These are phyloP conservation scores for Frankliniella intonsa DNA, from an alignment of 2,888 invertebrate genomes.

Conservation along the genomic window DNA sequence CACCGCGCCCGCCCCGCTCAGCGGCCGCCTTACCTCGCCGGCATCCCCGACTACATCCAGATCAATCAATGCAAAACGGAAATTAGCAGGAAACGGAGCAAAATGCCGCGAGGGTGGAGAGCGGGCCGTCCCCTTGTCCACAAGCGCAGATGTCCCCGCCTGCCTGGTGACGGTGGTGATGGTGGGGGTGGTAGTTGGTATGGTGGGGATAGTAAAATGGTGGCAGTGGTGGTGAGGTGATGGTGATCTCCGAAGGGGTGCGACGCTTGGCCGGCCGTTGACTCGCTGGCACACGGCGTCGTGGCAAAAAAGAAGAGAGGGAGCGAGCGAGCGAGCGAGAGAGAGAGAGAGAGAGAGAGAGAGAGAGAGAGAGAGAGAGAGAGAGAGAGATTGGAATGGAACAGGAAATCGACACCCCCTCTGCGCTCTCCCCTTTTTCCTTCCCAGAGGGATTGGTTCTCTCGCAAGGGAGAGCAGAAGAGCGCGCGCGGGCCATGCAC, in stretches of 20 bases:
- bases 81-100: conserved; percentile 8
- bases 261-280: too few species aligned
- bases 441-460: background rate
- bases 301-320: too few species aligned
- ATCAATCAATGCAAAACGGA: conserved; percentile 22
- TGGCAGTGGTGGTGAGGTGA: too few species aligned
- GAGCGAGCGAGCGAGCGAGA: background rate
- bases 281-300: too few species aligned
- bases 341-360: background rate
- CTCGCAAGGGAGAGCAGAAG: background rate
- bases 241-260: too few species aligned
- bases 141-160: too few species aligned
- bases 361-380: background rate
- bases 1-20: background rate
- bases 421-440: background rate
- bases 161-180: too few species aligned
- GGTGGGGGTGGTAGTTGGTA: too few species aligned
- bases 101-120: conserved; percentile 2
- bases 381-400: background rate
- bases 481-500: too few species aligned
- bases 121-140: too few species aligned
- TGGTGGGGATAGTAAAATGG: too few species aligned
- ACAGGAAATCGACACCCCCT: conserved; percentile 16
- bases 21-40: background rate
- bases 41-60: background rate